A percentile compares a stretch with the other conserved stretches of the same genome.
Evolutionary conservation across 2,113 vertebrate genomes (phyloP).

Genomic region (Upupa epops): DNA sequence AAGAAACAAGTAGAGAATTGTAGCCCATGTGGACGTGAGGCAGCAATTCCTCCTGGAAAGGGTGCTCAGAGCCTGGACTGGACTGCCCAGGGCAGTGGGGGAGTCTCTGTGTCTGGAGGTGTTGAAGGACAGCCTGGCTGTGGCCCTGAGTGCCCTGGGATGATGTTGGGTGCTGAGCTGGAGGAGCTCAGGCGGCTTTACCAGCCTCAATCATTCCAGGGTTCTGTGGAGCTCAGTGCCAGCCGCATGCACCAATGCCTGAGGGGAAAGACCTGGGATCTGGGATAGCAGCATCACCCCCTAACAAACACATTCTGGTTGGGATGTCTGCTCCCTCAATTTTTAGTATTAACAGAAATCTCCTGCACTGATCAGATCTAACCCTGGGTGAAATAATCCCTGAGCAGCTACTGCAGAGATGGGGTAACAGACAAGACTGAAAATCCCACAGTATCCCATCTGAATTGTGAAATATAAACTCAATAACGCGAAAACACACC

Average conservation of each 20-base stretch:
- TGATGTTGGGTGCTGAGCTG: no score
- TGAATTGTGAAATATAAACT: neutral
- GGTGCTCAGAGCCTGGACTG: no score
- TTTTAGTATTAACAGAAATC: neutral
- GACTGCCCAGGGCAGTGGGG: no score
- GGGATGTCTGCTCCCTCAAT: neutral
- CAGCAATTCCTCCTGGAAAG: no score
- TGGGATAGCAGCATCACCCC: neutral
- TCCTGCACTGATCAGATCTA: neutral
- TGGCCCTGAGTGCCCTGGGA: no score
- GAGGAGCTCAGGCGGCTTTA: no score
- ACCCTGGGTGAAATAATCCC: neutral
- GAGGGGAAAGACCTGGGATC: neutral
- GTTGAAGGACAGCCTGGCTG: no score
- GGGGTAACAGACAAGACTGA: neutral
- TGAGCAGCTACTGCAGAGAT: no score
- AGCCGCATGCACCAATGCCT: neutral
- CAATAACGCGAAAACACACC: neutral
- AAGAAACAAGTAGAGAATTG: neutral
- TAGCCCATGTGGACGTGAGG: no score
- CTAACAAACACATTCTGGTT: neutral
- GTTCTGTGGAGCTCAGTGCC: fast-evolving
- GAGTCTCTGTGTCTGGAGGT: no score
- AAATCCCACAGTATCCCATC: neutral
- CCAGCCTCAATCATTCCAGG: no score